A percentile compares a stretch with the other conserved stretches of the same genome.
Evolutionary conservation across 1,140 invertebrate species (phyloP).

Genomic region (Habropoda laboriosa): DNA sequence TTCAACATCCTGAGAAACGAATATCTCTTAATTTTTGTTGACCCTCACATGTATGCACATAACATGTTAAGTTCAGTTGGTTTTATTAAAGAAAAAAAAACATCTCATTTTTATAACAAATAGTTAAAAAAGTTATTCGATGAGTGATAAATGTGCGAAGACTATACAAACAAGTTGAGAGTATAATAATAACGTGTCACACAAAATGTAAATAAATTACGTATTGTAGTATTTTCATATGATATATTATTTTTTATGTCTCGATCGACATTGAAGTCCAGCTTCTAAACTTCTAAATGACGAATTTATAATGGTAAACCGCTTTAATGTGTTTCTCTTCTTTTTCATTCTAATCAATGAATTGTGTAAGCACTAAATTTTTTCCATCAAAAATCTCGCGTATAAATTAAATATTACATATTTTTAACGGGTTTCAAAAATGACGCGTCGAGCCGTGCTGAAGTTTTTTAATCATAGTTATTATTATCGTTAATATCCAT

Average conservation of each 20-base stretch:
- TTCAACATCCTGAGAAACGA: background rate
- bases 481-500: constrained; percentile 83
- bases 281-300: constrained; percentile 40
- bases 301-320: constrained; percentile 14
- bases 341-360: background rate
- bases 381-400: background rate
- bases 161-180: background rate
- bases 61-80: background rate
- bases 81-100: constrained; percentile 8
- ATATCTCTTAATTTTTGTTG: background rate
- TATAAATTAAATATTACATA: background rate
- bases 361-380: background rate
- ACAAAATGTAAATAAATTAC: constrained; percentile 40
- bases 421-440: constrained; percentile 46
- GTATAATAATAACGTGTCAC: constrained; percentile 2
- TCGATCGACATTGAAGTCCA: constrained; percentile 24
- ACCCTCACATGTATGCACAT: background rate
- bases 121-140: background rate
- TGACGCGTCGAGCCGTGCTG: constrained; percentile 58
- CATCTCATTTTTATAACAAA: background rate
- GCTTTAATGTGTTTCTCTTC: background rate
- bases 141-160: background rate
- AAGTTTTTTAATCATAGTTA: constrained; percentile 81
- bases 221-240: constrained; percentile 7
- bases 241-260: constrained; percentile 22